These are phyloP conservation scores for Suillia variegata DNA, from an alignment of 2,888 invertebrate species.

Conservation along the genomic window DNA sequence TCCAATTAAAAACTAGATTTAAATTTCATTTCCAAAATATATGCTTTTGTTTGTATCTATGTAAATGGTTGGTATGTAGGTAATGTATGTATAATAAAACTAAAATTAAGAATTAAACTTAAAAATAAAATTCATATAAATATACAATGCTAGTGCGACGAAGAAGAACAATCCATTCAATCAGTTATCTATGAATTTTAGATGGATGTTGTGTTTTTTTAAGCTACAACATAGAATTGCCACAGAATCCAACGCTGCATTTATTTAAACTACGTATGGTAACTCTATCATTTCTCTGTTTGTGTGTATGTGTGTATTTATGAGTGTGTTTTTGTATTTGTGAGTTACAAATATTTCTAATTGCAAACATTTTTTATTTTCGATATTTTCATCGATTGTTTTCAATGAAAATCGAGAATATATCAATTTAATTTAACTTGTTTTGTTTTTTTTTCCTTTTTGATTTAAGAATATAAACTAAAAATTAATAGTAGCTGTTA, in stretches of 20 bases:
- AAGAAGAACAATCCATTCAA: constrained; percentile 8
- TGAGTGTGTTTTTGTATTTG: not conserved
- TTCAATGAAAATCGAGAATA: not conserved
- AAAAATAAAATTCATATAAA: constrained; percentile 9
- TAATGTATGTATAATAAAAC: not conserved
- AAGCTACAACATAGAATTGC: not conserved
- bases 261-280: too few relatives aligned
- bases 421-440: not conserved
- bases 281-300: too few relatives aligned
- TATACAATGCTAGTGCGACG: constrained; percentile 15
- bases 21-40: not conserved
- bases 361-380: constrained; percentile 10
- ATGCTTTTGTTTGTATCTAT: too few relatives aligned
- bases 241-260: not conserved
- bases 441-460: too few relatives aligned
- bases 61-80: too few relatives aligned
- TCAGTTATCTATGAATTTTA: constrained; percentile 16
- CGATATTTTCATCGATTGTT: too few relatives aligned
- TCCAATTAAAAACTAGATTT: too few relatives aligned
- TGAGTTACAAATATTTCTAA: constrained; percentile 10
- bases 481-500: not conserved
- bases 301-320: too few relatives aligned
- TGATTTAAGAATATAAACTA: constrained; percentile 2
- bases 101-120: constrained; percentile 14
- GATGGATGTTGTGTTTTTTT: not conserved